A percentile compares a stretch with the other conserved stretches of the same genome.
phyloP scores from a whole-genome alignment of 2,113 vertebrate genomes.

The cattle (Bos taurus) region ARS-UCD2.0 NC_037331.1:38019501-38020000 shows the following conservation, averaged over 20 bases:
- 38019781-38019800: not conserved
- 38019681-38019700: not conserved
- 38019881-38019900: not conserved
- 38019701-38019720: not conserved
- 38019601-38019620: fast-evolving
- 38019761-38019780: not conserved
- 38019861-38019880: not conserved
- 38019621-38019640: not conserved
- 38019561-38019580: not conserved
- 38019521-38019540: not conserved
- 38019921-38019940: not conserved
- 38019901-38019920: not conserved
- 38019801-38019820: not conserved
- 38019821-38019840: not conserved
- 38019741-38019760: not conserved
- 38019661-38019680: not conserved
- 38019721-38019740: not conserved
- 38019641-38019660: not conserved
- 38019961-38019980: not conserved
- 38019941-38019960: not conserved
- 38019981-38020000: not conserved
- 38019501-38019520: not conserved
- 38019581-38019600: not conserved
- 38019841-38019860: not conserved
- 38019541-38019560: not conserved